Base-by-base conservation (phyloP, 1,140 invertebrate genomes). In the Ceratina calcarata region DNA sequence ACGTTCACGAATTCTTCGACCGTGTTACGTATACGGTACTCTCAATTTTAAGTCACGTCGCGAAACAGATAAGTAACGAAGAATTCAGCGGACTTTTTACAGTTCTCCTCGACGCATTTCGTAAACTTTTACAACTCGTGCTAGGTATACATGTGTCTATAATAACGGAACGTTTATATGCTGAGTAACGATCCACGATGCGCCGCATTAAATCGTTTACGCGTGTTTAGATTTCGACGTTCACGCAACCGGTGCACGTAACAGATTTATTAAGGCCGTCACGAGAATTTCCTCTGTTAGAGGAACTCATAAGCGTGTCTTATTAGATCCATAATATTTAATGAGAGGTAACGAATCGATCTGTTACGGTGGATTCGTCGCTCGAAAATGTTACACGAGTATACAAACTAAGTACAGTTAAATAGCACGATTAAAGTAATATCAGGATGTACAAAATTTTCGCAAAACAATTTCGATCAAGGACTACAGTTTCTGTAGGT, bases 141-240 rank as follows among this genome's bases (percentile, higher is more conserved):
- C 18, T 3, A 8, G 20, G 16, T 18, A 20, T 18, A 20, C 16
- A 66, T 22, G 7, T 2, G 1, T 18, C 16, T 15, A n/a, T n/a
- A 8, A 24, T 57, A 61, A 53, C 22, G 20, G 51, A 71, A 55
- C 67, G 68, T 78, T 78, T 78, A 78, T 0, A 7, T 16, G 57
- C 2, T 22, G 68, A 51, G 16, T 53, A 78, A 71, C 10, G 57
- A 71, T 55, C 49, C 7, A 10, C n/a, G 67, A 62, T 70, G 51
- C 45, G 24, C 12, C 8, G 45, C 27, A 45, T 71, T 53, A 45
- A 71, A 53, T 78, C 67, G 22, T 16, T 71, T 53, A 62, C 7
- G 57, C 1, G n/a, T 20, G 24, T 61, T 70, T 37, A 78, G 15
- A 71, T 71, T 71, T 55, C 37, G n/a, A 37, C 71, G 22, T 49